A percentile compares a stretch with the other conserved stretches of the same genome.
Evolutionary conservation across 2,888 invertebrate species (phyloP).

Genomic region (Melanostoma mellinum): DNA sequence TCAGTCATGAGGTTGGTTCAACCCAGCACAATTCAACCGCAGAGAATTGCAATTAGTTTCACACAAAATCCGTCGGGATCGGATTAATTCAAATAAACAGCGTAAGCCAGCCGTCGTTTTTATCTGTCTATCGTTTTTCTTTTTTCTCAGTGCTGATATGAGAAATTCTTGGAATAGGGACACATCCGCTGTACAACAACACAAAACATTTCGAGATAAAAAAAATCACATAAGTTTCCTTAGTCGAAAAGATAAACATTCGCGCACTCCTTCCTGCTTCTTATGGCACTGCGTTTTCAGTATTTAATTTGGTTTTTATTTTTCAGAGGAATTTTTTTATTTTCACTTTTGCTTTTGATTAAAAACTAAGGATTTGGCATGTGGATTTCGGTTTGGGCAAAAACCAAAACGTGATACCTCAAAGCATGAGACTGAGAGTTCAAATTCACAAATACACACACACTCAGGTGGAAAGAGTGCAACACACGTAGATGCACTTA

Average conservation of each 20-base stretch:
- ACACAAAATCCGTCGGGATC: conserved; percentile 62
- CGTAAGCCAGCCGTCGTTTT: conserved; percentile 39
- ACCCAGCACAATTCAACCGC: conserved; percentile 30
- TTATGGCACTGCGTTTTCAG: conserved; percentile 48
- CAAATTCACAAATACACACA: conserved; percentile 29
- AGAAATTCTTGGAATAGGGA: conserved; percentile 73
- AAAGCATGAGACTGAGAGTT: conserved; percentile 30
- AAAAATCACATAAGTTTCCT: conserved; percentile 65
- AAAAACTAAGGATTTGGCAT: conserved; percentile 28
- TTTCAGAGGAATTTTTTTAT: conserved; percentile 41
- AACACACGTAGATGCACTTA: conserved; percentile 57
- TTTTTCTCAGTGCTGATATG: conserved; percentile 64
- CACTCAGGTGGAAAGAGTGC: conserved; percentile 27
- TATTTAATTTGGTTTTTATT: conserved; percentile 4
- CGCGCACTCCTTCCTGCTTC: conserved; percentile 69
- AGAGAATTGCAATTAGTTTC: conserved; percentile 44
- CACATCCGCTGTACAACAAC: conserved; percentile 70
- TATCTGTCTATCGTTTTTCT: conserved; percentile 61
- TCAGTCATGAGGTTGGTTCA: conserved; percentile 1
- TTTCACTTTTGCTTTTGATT: conserved; percentile 67
- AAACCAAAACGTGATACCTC: conserved; percentile 45
- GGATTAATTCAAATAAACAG: conserved; percentile 62
- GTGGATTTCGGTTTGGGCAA: not conserved
- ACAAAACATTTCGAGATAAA: conserved; percentile 51
- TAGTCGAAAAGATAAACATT: conserved; percentile 69